These are phyloP conservation scores for Caenorhabditis auriculariae DNA, from an alignment of 2,888 invertebrate genomes.

Conservation along the genomic window DNA sequence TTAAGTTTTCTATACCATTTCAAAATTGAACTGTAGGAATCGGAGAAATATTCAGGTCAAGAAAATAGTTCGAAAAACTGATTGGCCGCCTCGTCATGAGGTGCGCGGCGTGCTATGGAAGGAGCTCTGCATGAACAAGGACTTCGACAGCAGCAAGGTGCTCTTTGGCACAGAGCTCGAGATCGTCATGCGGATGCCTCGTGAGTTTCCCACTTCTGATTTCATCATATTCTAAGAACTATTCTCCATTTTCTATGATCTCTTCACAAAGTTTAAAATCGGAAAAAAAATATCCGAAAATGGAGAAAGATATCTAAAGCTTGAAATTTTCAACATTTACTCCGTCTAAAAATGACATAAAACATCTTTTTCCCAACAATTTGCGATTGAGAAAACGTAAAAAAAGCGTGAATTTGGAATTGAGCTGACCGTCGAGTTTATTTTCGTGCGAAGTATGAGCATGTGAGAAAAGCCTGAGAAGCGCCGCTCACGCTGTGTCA, in stretches of 20 bases:
- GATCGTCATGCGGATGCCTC: conserved; percentile 41
- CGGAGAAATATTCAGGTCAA: conserved; percentile 55
- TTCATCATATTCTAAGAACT: neutral
- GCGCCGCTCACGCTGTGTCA: no score
- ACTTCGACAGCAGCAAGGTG: conserved; percentile 45
- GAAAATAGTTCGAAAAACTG: conserved; percentile 58
- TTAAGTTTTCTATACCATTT: conserved; percentile 1
- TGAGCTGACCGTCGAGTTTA: no score
- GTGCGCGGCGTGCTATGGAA: conserved; percentile 60
- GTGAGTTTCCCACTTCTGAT: conserved; percentile 9
- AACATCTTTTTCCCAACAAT: no score
- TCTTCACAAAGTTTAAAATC: neutral
- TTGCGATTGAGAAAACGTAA: conserved; percentile 5
- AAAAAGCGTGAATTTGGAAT: neutral
- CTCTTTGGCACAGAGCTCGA: conserved; percentile 46
- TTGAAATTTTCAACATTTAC: conserved; percentile 20
- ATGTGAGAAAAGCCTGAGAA: no score
- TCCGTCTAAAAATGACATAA: no score
- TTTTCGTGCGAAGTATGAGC: no score
- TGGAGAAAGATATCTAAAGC: conserved; percentile 16
- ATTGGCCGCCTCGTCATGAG: conserved; percentile 62
- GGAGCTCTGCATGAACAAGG: conserved; percentile 47
- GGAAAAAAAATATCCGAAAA: neutral
- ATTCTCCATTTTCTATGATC: neutral
- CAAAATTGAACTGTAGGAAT: neutral